Percentiles rank a stretch among this genome's conserved stretches.
Evolutionary conservation across 2,888 invertebrate species (phyloP).

Genomic region (Dasysyrphus tricinctus): DNA sequence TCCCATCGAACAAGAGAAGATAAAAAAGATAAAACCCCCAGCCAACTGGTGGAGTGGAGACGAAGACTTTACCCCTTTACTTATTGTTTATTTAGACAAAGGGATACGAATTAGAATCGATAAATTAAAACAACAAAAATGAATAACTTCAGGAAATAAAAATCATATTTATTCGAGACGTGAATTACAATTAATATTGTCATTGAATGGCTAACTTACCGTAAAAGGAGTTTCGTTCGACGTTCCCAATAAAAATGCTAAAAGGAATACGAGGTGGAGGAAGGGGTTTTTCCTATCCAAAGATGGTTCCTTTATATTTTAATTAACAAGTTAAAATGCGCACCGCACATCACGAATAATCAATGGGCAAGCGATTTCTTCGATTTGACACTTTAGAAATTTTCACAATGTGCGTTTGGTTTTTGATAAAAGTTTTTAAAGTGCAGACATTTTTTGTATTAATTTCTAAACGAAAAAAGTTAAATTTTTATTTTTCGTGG

Average conservation of each 20-base stretch:
- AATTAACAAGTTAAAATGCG: constrained; percentile 34
- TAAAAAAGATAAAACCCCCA: constrained; percentile 12
- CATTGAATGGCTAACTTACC: constrained; percentile 49
- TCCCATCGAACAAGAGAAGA: constrained; percentile 16
- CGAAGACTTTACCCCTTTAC: constrained; percentile 9
- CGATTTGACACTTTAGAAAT: constrained; percentile 39
- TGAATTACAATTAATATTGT: constrained; percentile 30
- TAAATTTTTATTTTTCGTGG: constrained; percentile 17
- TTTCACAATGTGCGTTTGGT: constrained; percentile 11
- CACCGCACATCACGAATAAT: constrained; percentile 43
- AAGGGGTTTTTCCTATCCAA: constrained; percentile 44
- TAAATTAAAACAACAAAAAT: constrained; percentile 10
- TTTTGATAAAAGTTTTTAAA: constrained; percentile 3
- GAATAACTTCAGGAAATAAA: constrained; percentile 27
- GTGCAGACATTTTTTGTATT: constrained; percentile 9
- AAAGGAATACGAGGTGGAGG: constrained; percentile 23
- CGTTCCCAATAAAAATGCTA: constrained; percentile 12
- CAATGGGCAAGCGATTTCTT: constrained; percentile 1
- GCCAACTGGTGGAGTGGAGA: constrained; percentile 9
- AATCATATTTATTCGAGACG: constrained; percentile 24
- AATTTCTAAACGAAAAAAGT: constrained; percentile 17
- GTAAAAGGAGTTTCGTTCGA: constrained; percentile 60
- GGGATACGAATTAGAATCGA: constrained; percentile 38
- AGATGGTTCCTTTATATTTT: constrained; percentile 56
- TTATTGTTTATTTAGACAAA: constrained; percentile 42